Conservation (phyloP, 2,888 invertebrate species). For the Fragum whitleyi region DNA sequence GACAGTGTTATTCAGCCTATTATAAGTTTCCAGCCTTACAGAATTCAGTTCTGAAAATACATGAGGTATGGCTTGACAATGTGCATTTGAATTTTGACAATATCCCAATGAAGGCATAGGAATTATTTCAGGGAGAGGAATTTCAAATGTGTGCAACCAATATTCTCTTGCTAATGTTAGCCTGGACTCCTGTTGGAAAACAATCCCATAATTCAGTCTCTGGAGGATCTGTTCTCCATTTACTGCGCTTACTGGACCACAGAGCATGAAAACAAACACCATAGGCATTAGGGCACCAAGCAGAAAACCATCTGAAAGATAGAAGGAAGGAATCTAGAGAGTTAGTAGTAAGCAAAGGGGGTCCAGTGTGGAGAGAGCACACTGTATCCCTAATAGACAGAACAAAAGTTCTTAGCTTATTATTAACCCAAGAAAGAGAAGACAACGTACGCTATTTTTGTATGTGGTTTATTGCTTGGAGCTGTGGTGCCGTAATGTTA, state of each 20-base stretch:
- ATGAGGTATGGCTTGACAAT: no score
- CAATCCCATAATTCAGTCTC: conserved; percentile 49
- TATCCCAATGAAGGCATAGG: conserved; percentile 14
- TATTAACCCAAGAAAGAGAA: no score
- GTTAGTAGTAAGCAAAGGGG: no score
- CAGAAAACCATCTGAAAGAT: no score
- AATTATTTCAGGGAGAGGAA: no score
- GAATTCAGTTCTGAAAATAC: conserved; percentile 31
- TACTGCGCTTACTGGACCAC: no score
- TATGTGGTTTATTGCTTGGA: neutral
- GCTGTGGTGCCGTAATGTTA: neutral
- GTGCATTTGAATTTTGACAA: conserved; percentile 12
- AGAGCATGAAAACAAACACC: neutral
- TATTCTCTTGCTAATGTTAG: conserved; percentile 35
- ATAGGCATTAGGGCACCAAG: neutral
- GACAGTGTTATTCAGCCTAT: conserved; percentile 10
- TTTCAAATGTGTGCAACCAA: conserved; percentile 54
- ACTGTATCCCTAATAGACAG: no score
- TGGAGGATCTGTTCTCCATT: conserved; percentile 23
- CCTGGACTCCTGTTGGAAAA: conserved; percentile 27
- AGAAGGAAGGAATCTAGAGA: no score
- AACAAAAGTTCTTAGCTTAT: no score
- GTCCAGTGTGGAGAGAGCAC: no score
- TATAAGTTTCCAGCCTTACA: neutral
- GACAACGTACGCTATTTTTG: neutral